These are phyloP conservation scores for Odocoileus hemionus DNA, from an alignment of 2,113 vertebrate genomes.

Conservation along the genomic window DNA sequence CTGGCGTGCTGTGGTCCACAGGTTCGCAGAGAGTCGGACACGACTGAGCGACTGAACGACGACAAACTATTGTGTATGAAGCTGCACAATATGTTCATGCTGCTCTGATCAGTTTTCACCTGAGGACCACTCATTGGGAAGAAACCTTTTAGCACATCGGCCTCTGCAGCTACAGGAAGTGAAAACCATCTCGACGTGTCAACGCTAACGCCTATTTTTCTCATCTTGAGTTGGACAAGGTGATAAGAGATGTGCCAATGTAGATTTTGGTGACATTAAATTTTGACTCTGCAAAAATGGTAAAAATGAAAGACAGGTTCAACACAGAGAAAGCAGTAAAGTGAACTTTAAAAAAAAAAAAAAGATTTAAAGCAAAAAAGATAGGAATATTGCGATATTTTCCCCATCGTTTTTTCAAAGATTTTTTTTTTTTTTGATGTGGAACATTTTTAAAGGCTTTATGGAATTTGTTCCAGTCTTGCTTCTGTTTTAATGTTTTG, in stretches of 20 bases:
- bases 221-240: accelerated
- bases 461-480: not conserved
- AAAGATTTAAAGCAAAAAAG: not conserved
- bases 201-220: accelerated
- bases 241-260: accelerated
- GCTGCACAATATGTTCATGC: accelerated
- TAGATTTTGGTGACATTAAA: accelerated
- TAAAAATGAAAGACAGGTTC: not conserved
- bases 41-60: not conserved
- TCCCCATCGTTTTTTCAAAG: not conserved
- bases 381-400: not conserved
- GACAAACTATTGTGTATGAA: not conserved
- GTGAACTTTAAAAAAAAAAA: not conserved
- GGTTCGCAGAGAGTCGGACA: not conserved
- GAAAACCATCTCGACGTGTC: not conserved
- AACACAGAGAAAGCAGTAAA: not conserved
- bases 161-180: not conserved
- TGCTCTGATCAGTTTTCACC: not conserved
- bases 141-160: accelerated
- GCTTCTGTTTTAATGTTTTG: not conserved
- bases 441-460: not conserved
- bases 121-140: accelerated
- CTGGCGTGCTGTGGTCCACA: accelerated
- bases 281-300: not conserved
- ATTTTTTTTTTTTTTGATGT: not conserved